Conservation (phyloP, 2,113 vertebrate species). For the Raja brachyura region DNA sequence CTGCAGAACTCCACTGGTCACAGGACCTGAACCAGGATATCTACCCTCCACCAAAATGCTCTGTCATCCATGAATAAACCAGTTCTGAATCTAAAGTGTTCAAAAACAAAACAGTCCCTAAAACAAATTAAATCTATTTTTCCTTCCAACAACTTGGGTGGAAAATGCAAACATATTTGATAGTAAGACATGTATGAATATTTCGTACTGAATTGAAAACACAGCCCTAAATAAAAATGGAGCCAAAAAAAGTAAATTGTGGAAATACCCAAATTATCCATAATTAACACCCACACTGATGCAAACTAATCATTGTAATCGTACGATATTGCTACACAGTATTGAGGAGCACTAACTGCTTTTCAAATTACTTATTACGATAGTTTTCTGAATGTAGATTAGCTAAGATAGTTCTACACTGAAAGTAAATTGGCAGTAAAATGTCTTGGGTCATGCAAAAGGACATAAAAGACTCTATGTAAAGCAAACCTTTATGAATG, state of each 20-base stretch:
- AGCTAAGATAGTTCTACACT: too few species aligned
- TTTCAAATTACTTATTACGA: background rate
- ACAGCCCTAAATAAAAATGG: background rate
- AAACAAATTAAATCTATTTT: background rate
- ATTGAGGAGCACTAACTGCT: background rate
- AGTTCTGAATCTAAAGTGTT: background rate
- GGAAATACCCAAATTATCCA: background rate
- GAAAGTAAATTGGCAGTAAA: too few species aligned
- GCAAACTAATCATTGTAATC: background rate
- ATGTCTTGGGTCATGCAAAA: too few species aligned
- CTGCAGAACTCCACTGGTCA: too few species aligned
- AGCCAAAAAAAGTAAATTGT: background rate
- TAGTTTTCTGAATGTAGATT: too few species aligned
- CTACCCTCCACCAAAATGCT: too few species aligned
- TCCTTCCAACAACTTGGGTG: background rate
- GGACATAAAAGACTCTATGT: too few species aligned
- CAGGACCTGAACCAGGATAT: too few species aligned
- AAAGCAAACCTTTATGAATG: too few species aligned
- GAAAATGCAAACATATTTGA: background rate
- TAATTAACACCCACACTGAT: background rate
- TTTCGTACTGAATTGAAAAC: background rate
- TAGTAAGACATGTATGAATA: background rate
- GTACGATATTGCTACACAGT: background rate
- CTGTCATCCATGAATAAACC: too few species aligned
- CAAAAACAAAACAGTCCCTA: background rate